Base-by-base conservation (phyloP, 2,888 invertebrate genomes). In the Petrophora chlorosata region DNA sequence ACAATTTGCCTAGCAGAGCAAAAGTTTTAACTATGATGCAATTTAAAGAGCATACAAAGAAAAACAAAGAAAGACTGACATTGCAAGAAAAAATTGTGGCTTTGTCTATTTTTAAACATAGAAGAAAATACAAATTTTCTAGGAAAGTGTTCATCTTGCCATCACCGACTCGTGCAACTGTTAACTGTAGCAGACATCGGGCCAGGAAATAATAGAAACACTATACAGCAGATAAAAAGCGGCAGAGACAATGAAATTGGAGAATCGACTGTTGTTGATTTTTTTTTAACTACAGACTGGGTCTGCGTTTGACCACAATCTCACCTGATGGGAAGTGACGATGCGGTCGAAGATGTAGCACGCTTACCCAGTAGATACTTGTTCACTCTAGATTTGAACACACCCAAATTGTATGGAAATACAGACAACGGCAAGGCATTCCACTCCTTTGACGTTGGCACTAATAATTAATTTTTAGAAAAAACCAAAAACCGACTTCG, bases 71-170 rank as follows among this genome's bases (percentile, higher is more conserved):
- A 1, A 29, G 59, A 19, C 42, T 60, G 35, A 40, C 40, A 8
- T 34, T 49, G 3, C 5, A 55, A 9, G 60, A 64, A 53, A 59
- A 59, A 51, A 48, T 54, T 42, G 19, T 44, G 8, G 55, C 57
- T 4, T 44, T 63, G 14, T 47, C 54, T 5, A 52, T 61, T 0
- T 33, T 53, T 0, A 64, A 29, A n/a, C 29, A 12, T 10, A 28
- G 28, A 10, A 28, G 12, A 9, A 4, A 52, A 39, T 44, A 50
- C 41, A 5, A 23, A 14, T 29, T 29, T 29, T 8, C 14, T 7
- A 14, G 29, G 14, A 29, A 29, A 8, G 14, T 29, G 5, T 29
- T 29, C 14, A 29, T 38, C 8, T 38, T 26, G 16, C 25, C 28
- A 8, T 14, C 28, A 25, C 23, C 17, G 14, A 14, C 15, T 29